phyloP scores from a whole-genome alignment of 2,888 invertebrate species.

The Rutpela maculata region DNA sequence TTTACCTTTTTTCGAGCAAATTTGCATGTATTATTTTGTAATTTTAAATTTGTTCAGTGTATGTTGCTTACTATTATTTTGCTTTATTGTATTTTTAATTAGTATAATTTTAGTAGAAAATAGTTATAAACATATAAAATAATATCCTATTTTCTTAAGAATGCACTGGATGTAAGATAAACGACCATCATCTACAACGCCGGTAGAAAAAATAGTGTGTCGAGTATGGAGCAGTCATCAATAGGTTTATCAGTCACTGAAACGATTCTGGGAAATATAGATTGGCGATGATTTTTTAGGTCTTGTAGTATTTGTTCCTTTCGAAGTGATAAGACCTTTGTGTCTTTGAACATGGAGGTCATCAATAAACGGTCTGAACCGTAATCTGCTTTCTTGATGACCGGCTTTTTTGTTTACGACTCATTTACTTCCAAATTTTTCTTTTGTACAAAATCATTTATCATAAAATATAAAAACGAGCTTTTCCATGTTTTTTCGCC shows the following conservation, averaged over 20 bases:
- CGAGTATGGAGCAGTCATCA: slow-evolving; percentile 71
- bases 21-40: no score
- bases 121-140: background rate
- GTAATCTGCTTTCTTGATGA: slow-evolving; percentile 72
- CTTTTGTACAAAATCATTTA: slow-evolving; percentile 65
- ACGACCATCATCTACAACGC: slow-evolving; percentile 47
- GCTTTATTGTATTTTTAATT: no score
- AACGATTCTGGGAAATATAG: slow-evolving; percentile 69
- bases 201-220: slow-evolving; percentile 48
- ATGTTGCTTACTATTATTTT: no score
- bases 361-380: slow-evolving; percentile 72
- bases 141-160: slow-evolving; percentile 46
- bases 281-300: slow-evolving; percentile 72
- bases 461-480: slow-evolving; percentile 63
- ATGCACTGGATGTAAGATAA: slow-evolving; percentile 53
- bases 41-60: no score
- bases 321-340: slow-evolving; percentile 73
- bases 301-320: slow-evolving; percentile 70
- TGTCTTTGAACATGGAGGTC: slow-evolving; percentile 73
- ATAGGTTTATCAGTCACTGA: slow-evolving; percentile 72
- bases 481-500: slow-evolving; percentile 58
- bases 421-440: slow-evolving; percentile 71
- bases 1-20: no score
- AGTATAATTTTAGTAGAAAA: no score
- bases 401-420: slow-evolving; percentile 72